A percentile compares a stretch with the other conserved stretches of the same genome.
Conservation (phyloP, 2,113 vertebrate genomes). For the Chlamydotis undulata region DNA sequence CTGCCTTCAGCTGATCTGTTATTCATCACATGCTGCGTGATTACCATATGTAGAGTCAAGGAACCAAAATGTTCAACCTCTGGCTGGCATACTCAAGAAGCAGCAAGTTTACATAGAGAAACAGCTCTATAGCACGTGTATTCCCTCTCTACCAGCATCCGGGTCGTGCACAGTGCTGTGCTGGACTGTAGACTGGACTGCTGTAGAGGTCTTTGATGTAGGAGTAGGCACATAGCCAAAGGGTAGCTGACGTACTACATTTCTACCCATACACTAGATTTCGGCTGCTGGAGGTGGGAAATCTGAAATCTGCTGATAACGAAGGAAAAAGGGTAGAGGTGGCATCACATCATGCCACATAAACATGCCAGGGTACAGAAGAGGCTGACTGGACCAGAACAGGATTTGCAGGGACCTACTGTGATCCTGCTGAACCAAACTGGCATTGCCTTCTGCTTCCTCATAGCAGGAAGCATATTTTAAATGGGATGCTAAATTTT, state of each 20-base stretch:
- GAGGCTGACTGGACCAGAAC: not conserved
- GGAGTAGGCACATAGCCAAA: not conserved
- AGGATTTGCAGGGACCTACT: not conserved
- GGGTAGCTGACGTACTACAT: not conserved
- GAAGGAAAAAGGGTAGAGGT: not conserved
- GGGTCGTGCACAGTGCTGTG: accelerated
- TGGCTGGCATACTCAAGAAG: not conserved
- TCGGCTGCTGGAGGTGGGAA: not conserved
- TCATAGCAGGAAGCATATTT: not conserved
- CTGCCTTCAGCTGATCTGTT: not conserved
- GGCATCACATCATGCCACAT: not conserved
- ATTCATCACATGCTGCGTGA: not conserved
- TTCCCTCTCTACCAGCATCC: not conserved
- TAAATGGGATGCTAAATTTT: not conserved
- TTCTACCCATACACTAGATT: not conserved
- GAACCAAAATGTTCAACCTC: not conserved
- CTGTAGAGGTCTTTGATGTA: no score
- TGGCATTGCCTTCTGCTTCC: not conserved
- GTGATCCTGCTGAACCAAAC: not conserved
- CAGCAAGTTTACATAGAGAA: not conserved
- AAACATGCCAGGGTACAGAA: not conserved
- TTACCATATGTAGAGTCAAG: not conserved
- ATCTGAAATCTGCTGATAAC: not conserved
- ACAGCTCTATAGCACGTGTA: not conserved
- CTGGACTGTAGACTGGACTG: not conserved